These are phyloP conservation scores for Nymphalis io DNA, from an alignment of 1,140 invertebrate genomes.

Conservation along the genomic window DNA sequence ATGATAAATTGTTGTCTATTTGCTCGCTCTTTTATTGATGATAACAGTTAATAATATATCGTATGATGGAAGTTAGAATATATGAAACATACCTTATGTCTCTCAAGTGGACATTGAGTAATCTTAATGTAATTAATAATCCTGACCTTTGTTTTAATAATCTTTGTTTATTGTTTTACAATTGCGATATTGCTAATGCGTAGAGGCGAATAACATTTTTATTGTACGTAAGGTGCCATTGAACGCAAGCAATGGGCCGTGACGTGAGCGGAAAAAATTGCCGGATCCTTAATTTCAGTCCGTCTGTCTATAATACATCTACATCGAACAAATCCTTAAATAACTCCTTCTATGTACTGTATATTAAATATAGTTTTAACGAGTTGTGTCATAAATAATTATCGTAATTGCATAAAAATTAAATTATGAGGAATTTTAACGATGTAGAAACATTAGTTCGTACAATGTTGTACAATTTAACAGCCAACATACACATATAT, in stretches of 20 bases:
- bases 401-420: too few species aligned
- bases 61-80: constrained; percentile 21
- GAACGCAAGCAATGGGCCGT: constrained; percentile 52
- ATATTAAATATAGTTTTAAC: too few species aligned
- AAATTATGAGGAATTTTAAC: too few species aligned
- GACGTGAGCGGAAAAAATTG: constrained; percentile 38
- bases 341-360: too few species aligned
- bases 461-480: too few species aligned
- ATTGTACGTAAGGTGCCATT: constrained; percentile 38
- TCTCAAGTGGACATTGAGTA: background rate
- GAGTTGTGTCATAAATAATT: too few species aligned
- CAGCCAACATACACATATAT: too few species aligned
- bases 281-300: constrained; percentile 31
- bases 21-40: constrained; percentile 15
- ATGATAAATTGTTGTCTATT: constrained; percentile 31
- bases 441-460: too few species aligned
- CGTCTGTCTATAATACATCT: background rate
- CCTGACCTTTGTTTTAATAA: background rate
- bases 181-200: constrained; percentile 10
- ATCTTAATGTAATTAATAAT: background rate
- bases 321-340: background rate
- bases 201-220: constrained; percentile 24
- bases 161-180: constrained; percentile 4
- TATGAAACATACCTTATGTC: background rate
- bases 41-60: background rate